A percentile compares a stretch with the other conserved stretches of the same genome.
Evolutionary conservation across 2,797 vertebrate genomes (phyloP).

Genomic region (Anguilla megastoma): DNA sequence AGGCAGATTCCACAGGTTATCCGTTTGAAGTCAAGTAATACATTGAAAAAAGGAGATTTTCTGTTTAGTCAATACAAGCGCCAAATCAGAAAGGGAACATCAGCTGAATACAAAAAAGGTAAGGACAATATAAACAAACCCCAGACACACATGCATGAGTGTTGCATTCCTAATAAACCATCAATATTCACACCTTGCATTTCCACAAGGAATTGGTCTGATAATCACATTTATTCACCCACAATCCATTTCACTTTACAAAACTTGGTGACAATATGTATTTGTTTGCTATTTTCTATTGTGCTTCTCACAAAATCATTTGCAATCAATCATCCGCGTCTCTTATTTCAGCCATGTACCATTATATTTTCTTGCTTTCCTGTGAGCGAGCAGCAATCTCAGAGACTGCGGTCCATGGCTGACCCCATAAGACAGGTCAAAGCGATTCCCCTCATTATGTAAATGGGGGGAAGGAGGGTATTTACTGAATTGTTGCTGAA

Average conservation of each 20-base stretch:
- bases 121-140: slow-evolving; percentile 44
- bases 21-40: slow-evolving; percentile 62
- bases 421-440: slow-evolving; percentile 63
- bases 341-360: slow-evolving; percentile 61
- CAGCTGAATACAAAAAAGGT: slow-evolving; percentile 60
- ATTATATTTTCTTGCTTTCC: slow-evolving; percentile 64
- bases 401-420: slow-evolving; percentile 70
- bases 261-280: background rate
- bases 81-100: slow-evolving; percentile 61
- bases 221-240: slow-evolving; percentile 11
- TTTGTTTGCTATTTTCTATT: background rate
- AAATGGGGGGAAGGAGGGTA: slow-evolving; percentile 71
- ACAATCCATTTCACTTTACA: slow-evolving; percentile 16
- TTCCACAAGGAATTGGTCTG: slow-evolving; percentile 10
- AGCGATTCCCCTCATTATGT: slow-evolving; percentile 78
- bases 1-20: slow-evolving; percentile 58
- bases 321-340: slow-evolving; percentile 50
- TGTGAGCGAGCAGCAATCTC: slow-evolving; percentile 66
- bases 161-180: background rate
- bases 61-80: slow-evolving; percentile 45
- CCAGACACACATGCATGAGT: background rate
- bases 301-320: slow-evolving; percentile 47
- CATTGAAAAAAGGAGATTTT: slow-evolving; percentile 57
- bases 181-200: slow-evolving; percentile 5
- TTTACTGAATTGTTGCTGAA: slow-evolving; percentile 71